These are phyloP conservation scores for Halisarca cf. caerulea DNA, from an alignment of 37 sponge, comb jelly and placozoan species.

Conservation along the genomic window DNA sequence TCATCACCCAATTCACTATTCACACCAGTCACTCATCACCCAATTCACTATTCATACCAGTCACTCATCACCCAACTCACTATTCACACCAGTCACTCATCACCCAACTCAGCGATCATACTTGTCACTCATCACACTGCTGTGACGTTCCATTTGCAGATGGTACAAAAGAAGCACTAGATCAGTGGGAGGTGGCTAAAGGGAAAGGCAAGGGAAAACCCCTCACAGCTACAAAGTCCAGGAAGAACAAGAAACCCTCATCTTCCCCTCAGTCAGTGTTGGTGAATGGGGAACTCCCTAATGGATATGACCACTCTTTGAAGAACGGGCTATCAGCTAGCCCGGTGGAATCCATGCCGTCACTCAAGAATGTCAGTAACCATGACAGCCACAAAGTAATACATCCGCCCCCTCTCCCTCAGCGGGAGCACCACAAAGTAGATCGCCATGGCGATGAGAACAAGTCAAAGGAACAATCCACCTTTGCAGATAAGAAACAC, in stretches of 20 bases:
- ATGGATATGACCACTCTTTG: neutral
- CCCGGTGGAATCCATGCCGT: neutral
- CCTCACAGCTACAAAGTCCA: neutral
- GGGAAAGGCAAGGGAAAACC: neutral
- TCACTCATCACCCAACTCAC: too few relatives aligned
- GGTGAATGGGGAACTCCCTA: neutral
- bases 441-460: neutral
- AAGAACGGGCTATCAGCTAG: neutral
- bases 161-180: slow-evolving; percentile 4
- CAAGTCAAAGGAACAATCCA: neutral
- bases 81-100: too few relatives aligned
- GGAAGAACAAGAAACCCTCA: neutral
- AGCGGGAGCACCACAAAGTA: neutral
- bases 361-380: neutral
- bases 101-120: too few relatives aligned
- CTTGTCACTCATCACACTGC: too few relatives aligned
- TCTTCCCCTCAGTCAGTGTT: neutral
- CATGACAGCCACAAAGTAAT: neutral
- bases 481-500: neutral
- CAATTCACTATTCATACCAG: too few relatives aligned
- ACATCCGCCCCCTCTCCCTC: neutral
- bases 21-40: too few relatives aligned
- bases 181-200: slow-evolving; percentile 17
- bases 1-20: too few relatives aligned
- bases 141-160: neutral